Base-by-base conservation (phyloP, 2,113 vertebrate species). In the Hucho hucho region DNA sequence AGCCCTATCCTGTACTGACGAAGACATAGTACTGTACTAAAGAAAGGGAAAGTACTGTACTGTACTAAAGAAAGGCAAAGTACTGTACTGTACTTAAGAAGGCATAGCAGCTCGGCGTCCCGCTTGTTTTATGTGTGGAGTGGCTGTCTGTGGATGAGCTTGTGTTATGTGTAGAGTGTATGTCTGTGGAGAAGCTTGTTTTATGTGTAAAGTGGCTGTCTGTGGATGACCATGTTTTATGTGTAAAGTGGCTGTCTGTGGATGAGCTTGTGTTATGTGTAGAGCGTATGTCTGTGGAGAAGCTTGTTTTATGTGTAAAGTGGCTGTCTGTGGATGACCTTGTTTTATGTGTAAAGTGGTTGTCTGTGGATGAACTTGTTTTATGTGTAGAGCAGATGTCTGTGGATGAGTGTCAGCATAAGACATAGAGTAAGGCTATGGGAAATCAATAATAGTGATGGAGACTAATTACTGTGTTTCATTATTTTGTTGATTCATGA, bases 401-500 rank as follows among this genome's bases (percentile, higher is more conserved):
- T 67, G 61, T 78, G 69, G 78, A 83, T 72, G 79, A 84, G 87
- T 79, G 72, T 67, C 64, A 78, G 81, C 83, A 88, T 89, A 87
- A 92, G 88, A 87, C 68, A 81, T 67, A 64, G 84, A 77, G 59
- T 64, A 32, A 47, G 68, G 74, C 75, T 79, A 73, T 76, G 71
- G 79, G 80, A 87, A 91, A 92, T 92, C 91, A 87, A 90, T 92
- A 88, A 28, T 7, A 68, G 68, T 78, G 85, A 91, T 85, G 83
- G 81, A 86, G 85, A 83, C 79, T 83, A 68, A 91, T 92, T 90
- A 87, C 76, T n/a, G 79, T 91, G 79, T 86, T 87, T 85, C 87
- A 91, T 90, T 88, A 84, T 88, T 90, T 87, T 43, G 37, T 28
- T 85, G 82, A 91, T 91, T 87, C 87, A 88, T 89, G 89, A 89